phyloP scores from a whole-genome alignment of 2,888 invertebrate species.

The Cantharis lateralis region DNA sequence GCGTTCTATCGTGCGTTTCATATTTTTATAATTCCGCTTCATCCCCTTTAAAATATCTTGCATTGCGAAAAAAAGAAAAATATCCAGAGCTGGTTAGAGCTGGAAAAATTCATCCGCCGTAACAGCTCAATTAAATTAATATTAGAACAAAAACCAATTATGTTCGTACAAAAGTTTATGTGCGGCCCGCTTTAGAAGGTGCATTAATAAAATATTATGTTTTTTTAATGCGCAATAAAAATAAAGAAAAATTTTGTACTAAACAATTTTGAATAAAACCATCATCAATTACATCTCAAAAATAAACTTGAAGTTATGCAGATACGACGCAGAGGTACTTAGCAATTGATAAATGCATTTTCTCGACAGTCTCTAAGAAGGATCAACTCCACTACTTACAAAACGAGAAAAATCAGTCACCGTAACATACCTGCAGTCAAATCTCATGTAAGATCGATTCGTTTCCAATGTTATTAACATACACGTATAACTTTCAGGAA shows the following conservation, averaged over 20 bases:
- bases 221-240: neutral
- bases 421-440: constrained; percentile 27
- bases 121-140: too few species aligned
- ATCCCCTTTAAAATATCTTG: neutral
- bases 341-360: constrained; percentile 26
- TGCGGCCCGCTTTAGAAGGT: neutral
- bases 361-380: constrained; percentile 21
- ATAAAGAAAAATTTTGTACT: neutral
- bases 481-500: constrained; percentile 27
- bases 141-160: too few species aligned
- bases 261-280: neutral
- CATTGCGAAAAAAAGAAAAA: neutral
- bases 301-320: neutral
- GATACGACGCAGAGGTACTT: neutral
- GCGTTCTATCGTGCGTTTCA: neutral
- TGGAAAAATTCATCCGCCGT: too few species aligned
- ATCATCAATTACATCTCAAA: neutral
- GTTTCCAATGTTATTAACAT: constrained; percentile 30
- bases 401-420: constrained; percentile 25
- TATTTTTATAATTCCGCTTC: neutral
- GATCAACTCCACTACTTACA: constrained; percentile 23
- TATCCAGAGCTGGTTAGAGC: too few species aligned
- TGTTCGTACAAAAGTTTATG: too few species aligned
- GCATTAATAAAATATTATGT: neutral
- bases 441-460: constrained; percentile 32